Conservation (phyloP, 2,888 invertebrate species). For the Campopleginae sp. region DNA sequence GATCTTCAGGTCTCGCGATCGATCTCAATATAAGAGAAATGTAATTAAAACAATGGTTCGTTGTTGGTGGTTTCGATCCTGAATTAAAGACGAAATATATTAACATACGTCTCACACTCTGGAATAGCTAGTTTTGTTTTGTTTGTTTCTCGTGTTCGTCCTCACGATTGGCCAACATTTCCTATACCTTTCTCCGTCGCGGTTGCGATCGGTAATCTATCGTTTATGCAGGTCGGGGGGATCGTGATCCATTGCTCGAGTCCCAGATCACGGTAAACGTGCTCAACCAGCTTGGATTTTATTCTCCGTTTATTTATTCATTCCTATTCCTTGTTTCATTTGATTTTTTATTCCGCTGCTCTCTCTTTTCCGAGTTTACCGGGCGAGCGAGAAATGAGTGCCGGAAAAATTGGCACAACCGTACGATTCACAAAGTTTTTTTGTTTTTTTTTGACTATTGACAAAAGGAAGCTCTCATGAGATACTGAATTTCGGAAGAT, state of each 20-base stretch:
- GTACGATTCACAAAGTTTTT: constrained; percentile 37
- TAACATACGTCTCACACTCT: background rate
- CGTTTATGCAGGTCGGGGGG: constrained; percentile 67
- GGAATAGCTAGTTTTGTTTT: background rate
- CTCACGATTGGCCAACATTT: constrained; percentile 40
- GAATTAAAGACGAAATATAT: background rate
- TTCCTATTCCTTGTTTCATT: constrained; percentile 18
- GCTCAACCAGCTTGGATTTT: constrained; percentile 50
- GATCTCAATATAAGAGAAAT: constrained; percentile 64
- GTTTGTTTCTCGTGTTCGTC: constrained; percentile 18
- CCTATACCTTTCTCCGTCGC: constrained; percentile 42
- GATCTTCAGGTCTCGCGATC: constrained; percentile 37
- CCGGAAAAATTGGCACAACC: constrained; percentile 33
- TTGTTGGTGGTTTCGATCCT: constrained; percentile 35
- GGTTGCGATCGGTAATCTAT: constrained; percentile 48
- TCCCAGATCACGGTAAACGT: constrained; percentile 66
- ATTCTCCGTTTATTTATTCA: constrained; percentile 30
- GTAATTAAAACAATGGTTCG: constrained; percentile 69
- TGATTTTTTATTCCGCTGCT: background rate
- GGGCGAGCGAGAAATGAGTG: constrained; percentile 18
- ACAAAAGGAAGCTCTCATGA: background rate
- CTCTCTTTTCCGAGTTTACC: constrained; percentile 16
- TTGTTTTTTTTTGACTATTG: background rate
- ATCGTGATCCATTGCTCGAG: constrained; percentile 67
- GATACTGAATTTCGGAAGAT: background rate